A percentile compares a stretch with the other conserved stretches of the same genome.
phyloP scores from a whole-genome alignment of 1,140 invertebrate species.

The Conus ventricosus region DNA sequence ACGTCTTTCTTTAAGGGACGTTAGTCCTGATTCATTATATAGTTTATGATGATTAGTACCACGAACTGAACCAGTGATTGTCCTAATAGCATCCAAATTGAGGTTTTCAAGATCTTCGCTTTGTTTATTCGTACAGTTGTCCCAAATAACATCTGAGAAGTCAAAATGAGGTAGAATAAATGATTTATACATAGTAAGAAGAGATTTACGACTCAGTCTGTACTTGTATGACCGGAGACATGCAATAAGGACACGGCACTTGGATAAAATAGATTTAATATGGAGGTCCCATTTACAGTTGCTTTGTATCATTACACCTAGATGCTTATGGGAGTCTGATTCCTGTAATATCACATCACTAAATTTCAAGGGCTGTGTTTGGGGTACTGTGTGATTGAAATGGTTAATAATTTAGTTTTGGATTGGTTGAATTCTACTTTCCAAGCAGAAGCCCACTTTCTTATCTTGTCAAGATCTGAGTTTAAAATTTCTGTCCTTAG shows the following conservation, averaged over 20 bases:
- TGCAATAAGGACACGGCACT: neutral
- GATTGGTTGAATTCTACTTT: neutral
- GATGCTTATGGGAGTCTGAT: neutral
- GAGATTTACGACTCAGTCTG: neutral
- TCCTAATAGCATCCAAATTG: slow-evolving; percentile 16
- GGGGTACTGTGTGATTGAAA: neutral
- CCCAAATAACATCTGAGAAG: slow-evolving; percentile 16
- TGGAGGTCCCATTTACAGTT: slow-evolving; percentile 1
- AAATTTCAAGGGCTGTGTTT: neutral
- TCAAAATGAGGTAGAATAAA: slow-evolving; percentile 26
- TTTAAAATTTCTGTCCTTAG: neutral
- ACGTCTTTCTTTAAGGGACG: neutral
- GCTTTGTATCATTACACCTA: neutral
- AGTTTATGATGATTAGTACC: neutral
- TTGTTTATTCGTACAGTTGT: neutral
- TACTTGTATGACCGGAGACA: neutral
- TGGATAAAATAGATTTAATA: neutral
- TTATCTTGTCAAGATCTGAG: neutral
- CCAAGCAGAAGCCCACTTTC: neutral
- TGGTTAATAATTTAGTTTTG: neutral
- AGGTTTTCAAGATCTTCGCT: neutral
- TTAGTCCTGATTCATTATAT: slow-evolving; percentile 20
- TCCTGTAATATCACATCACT: neutral
- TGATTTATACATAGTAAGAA: slow-evolving; percentile 7
- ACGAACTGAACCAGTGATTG: neutral